Evolutionary conservation across 2,797 vertebrate genomes (phyloP).

Genomic region (Scolopax rusticola): DNA sequence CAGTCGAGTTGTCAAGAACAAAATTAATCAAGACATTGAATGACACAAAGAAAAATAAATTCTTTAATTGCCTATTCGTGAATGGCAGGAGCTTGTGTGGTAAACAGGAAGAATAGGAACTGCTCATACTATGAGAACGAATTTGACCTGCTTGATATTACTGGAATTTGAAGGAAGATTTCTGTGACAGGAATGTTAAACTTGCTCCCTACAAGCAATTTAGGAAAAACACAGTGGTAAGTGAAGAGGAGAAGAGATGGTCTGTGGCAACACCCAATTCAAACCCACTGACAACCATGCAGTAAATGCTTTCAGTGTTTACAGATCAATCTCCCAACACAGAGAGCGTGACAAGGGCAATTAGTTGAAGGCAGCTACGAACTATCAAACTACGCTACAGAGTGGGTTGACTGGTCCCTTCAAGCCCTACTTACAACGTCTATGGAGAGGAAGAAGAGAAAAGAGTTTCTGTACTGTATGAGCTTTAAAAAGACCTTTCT

Average conservation of each 20-base stretch:
- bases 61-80: conserved; percentile 56
- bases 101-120: conserved; percentile 28
- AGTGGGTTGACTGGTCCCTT: not conserved
- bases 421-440: not conserved
- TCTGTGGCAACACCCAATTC: not conserved
- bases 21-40: conserved; percentile 65
- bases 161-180: conserved; percentile 13
- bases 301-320: conserved; percentile 12
- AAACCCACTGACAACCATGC: not conserved
- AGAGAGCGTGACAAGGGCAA: not conserved
- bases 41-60: conserved; percentile 65
- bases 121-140: not conserved
- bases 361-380: not conserved
- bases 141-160: conserved; percentile 16
- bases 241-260: not conserved
- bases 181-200: conserved; percentile 39
- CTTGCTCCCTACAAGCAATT: not conserved
- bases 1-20: conserved; percentile 56
- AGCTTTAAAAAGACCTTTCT: not conserved
- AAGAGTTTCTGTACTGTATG: not conserved
- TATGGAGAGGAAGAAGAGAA: not conserved
- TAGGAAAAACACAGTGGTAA: not conserved
- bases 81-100: conserved; percentile 22
- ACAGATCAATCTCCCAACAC: not conserved
- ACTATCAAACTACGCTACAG: not conserved